phyloP scores from a whole-genome alignment of 2,888 invertebrate genomes.

The Macrostomum cliftonense region DNA sequence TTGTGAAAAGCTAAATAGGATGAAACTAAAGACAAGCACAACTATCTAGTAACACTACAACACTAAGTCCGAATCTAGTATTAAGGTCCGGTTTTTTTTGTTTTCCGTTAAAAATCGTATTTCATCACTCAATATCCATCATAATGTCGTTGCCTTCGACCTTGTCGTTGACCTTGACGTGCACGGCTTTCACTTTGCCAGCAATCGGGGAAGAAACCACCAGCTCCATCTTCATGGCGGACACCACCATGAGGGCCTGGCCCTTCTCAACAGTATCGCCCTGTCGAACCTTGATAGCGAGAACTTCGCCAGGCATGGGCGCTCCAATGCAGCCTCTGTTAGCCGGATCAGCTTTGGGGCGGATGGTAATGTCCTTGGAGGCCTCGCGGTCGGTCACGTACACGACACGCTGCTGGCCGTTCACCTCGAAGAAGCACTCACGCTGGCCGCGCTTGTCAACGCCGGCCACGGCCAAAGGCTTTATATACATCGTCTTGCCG shows the following conservation, averaged over 20 bases:
- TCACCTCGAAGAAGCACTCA: conserved; percentile 96
- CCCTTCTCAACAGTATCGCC: conserved; percentile 77
- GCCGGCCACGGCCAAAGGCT: conserved; percentile 77
- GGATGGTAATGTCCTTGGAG: conserved; percentile 44
- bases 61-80: too few species aligned
- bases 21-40: too few species aligned
- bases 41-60: too few species aligned
- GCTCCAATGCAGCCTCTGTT: conserved; percentile 77
- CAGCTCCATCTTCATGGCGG: conserved; percentile 99
- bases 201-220: conserved; percentile 76
- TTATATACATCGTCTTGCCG: conserved; percentile 83
- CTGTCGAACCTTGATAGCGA: conserved; percentile 52
- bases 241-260: conserved; percentile 65
- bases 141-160: conserved; percentile 83
- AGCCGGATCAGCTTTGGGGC: conserved; percentile 77
- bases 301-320: conserved; percentile 70
- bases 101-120: too few species aligned
- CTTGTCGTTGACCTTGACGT: conserved; percentile 63
- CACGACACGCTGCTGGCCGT: conserved; percentile 84
- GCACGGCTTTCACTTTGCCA: conserved; percentile 58
- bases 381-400: conserved; percentile 77
- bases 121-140: conserved; percentile 46
- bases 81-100: too few species aligned
- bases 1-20: too few species aligned
- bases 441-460: conserved; percentile 73